phyloP scores from a whole-genome alignment of 2,113 vertebrate genomes.

The Gopherus evgoodei region DNA sequence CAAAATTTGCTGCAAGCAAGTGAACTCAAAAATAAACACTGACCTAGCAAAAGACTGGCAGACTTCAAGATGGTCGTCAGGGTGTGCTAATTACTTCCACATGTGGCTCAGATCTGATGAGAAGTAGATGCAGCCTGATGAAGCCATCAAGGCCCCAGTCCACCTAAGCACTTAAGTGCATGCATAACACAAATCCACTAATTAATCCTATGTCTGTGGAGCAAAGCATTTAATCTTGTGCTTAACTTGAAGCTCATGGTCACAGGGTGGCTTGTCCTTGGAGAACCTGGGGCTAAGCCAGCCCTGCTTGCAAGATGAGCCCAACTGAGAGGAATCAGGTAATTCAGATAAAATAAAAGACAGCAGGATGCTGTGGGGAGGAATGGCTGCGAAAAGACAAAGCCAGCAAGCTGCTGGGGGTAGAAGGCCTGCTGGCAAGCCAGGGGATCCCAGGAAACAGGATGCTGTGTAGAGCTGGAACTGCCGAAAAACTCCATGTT shows the following conservation, averaged over 20 bases:
- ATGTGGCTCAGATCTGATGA: conserved; percentile 45
- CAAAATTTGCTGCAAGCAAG: conserved; percentile 66
- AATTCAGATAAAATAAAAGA: not conserved
- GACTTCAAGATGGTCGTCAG: conserved; percentile 32
- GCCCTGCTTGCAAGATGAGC: not conserved
- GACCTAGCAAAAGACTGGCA: conserved; percentile 62
- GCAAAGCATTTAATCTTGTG: not conserved
- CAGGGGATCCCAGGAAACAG: no score
- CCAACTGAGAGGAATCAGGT: not conserved
- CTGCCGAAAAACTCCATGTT: not conserved
- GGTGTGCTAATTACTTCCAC: conserved; percentile 60
- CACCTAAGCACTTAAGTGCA: conserved; percentile 18
- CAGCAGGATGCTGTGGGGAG: not conserved
- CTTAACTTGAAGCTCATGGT: not conserved
- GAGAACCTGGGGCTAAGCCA: not conserved
- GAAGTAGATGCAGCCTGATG: not conserved
- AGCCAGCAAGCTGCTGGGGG: no score
- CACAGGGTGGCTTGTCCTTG: not conserved
- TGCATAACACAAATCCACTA: not conserved
- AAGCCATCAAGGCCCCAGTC: conserved; percentile 48
- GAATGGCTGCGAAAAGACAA: not conserved
- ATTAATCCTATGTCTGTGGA: not conserved
- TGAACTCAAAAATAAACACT: conserved; percentile 63
- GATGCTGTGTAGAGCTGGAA: not conserved
- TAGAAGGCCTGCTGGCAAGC: no score